These are phyloP conservation scores for Hyposoter didymator DNA, from an alignment of 2,888 invertebrate species.

Conservation along the genomic window DNA sequence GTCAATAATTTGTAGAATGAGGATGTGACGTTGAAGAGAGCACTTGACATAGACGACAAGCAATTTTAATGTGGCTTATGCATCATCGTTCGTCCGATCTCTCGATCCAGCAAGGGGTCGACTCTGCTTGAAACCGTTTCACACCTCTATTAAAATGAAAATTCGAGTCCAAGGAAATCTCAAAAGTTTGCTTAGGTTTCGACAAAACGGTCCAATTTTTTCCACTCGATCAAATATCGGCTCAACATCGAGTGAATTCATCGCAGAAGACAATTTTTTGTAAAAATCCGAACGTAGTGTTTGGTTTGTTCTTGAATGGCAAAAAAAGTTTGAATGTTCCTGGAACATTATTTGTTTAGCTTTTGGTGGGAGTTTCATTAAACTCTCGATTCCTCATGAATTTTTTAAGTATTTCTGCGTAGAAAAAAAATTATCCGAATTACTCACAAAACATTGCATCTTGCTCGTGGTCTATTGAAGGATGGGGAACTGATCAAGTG, in stretches of 20 bases:
- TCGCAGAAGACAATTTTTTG: background rate
- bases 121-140: background rate
- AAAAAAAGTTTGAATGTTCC: background rate
- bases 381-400: no score
- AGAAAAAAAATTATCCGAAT: no score
- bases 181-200: background rate
- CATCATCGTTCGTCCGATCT: slow-evolving; percentile 1
- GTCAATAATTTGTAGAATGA: slow-evolving; percentile 78
- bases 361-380: no score
- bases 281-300: background rate
- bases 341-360: background rate
- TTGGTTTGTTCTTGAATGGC: background rate
- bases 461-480: slow-evolving; percentile 84
- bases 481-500: slow-evolving; percentile 87
- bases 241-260: background rate
- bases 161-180: background rate
- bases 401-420: no score
- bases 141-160: background rate
- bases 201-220: background rate
- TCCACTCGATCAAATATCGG: background rate
- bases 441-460: slow-evolving; percentile 69
- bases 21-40: slow-evolving; percentile 77
- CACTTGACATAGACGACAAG: slow-evolving; percentile 49
- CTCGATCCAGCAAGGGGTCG: background rate
- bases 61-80: slow-evolving; percentile 29